Base-by-base conservation (phyloP, 2,113 vertebrate species). In the Cygnus buccinator region DNA sequence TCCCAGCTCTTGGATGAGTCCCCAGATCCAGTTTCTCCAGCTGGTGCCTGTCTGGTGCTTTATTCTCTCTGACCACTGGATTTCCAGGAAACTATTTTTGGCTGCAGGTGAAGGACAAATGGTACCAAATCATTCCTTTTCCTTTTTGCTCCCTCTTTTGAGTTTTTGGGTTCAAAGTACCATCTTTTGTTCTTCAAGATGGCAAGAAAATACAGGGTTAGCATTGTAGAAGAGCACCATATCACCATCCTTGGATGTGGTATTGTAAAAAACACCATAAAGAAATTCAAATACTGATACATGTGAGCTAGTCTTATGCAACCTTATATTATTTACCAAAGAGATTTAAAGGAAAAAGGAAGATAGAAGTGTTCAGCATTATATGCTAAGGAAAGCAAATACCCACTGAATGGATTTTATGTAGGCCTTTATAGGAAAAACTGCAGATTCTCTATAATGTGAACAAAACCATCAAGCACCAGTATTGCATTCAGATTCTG, bases 1-100 rank as follows among this genome's bases (percentile, higher is more conserved):
- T 96, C 68, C 90, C 72, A 41, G 33, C 48, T 96, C 95, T 95
- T 96, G 93, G 94, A 97, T 92, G 90, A 86, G 73, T 95, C 95
- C 93, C 94, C 89, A 95, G 91, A 93, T 87, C 83, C 80, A 84
- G 28, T 80, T 95, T 91, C 67, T 94, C 92, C 93, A 96, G 95
- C 89, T 96, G 93, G 82, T 95, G 82, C 61, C 72, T 83, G 68
- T 88, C 87, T 95, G 59, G 25, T 91, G 55, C 66, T 90, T 96
- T 90, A 68, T 95, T 90, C 79, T 74, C 39, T 84, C 41, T 70
- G 84, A 93, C 89, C 91, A 66, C 89, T 93, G 94, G 62, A 89
- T 94, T 91, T 84, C 61, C 74, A 79, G 66, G 62, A 93, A 79
- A 61, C 28, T 92, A 16, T 65, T 87, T 93, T 78, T 84, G 41